Conservation (phyloP, 2,797 vertebrate genomes). For the Gastrophryne carolinensis region DNA sequence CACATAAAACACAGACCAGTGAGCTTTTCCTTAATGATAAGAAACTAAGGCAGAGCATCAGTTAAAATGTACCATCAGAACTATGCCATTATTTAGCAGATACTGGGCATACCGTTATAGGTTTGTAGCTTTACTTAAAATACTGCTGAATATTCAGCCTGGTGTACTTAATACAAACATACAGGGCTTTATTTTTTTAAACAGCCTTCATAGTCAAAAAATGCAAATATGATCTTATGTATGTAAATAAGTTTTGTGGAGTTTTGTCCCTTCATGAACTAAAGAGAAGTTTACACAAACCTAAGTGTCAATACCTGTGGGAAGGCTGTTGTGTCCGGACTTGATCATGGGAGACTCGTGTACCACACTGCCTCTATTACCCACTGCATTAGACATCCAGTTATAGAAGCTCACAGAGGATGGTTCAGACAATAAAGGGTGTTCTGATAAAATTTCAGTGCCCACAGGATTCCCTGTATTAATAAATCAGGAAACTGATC, state of each 20-base stretch:
- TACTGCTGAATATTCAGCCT: no score
- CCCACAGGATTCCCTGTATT: slow-evolving; percentile 80
- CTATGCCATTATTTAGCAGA: no score
- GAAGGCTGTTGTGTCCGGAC: slow-evolving; percentile 88
- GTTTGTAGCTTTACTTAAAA: no score
- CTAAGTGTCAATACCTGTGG: slow-evolving; percentile 76
- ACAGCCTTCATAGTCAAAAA: background rate
- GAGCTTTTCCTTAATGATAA: no score
- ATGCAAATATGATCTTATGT: no score
- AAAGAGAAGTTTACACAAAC: background rate
- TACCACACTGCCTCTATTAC: slow-evolving; percentile 78
- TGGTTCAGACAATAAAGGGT: slow-evolving; percentile 91
- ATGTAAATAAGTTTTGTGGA: background rate
- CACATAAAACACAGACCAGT: slow-evolving; percentile 25
- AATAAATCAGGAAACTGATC: slow-evolving; percentile 36
- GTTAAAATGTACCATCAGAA: no score
- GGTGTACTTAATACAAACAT: no score
- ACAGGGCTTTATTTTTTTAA: no score
- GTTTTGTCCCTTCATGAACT: background rate
- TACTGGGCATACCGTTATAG: no score
- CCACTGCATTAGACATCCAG: slow-evolving; percentile 98
- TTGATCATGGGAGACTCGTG: slow-evolving; percentile 87
- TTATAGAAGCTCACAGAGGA: slow-evolving; percentile 97
- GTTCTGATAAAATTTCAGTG: slow-evolving; percentile 89
- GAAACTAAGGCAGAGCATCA: no score